Evolutionary conservation across 2,888 invertebrate genomes (phyloP).

Genomic region (Drosophila kuntzei): DNA sequence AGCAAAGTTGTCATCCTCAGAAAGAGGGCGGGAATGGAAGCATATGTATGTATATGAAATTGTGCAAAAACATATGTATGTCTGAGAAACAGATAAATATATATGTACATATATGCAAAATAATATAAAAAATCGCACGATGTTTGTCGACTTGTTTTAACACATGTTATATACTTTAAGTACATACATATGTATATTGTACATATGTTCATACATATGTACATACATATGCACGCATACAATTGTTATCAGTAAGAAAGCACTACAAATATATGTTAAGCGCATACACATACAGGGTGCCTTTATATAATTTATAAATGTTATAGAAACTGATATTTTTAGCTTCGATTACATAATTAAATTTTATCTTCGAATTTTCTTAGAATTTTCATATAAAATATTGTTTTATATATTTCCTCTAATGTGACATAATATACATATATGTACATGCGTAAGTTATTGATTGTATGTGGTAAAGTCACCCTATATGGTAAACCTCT

Average conservation of each 20-base stretch:
- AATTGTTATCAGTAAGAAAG: slow-evolving; percentile 16
- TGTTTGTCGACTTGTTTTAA: background rate
- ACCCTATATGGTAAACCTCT: slow-evolving; percentile 2
- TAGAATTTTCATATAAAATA: background rate
- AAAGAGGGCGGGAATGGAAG: slow-evolving; percentile 5
- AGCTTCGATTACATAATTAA: background rate
- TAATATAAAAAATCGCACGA: background rate
- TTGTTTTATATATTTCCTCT: background rate
- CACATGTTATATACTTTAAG: background rate
- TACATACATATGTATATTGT: background rate
- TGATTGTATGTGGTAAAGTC: background rate
- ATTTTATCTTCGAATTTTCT: background rate
- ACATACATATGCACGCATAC: background rate
- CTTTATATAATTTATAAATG: background rate
- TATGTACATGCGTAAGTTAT: background rate
- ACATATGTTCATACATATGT: background rate
- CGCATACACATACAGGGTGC: background rate
- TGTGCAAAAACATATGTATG: background rate
- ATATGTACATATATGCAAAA: background rate
- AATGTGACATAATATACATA: background rate
- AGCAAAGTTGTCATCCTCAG: slow-evolving; percentile 26
- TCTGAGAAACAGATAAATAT: background rate
- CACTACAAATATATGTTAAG: background rate
- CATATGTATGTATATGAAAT: background rate
- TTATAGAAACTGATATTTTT: background rate